Evolutionary conservation across 1,140 invertebrate species (phyloP), one percentile per base, ranked within the genome.

Genomic region (Bombus balteatus): DNA sequence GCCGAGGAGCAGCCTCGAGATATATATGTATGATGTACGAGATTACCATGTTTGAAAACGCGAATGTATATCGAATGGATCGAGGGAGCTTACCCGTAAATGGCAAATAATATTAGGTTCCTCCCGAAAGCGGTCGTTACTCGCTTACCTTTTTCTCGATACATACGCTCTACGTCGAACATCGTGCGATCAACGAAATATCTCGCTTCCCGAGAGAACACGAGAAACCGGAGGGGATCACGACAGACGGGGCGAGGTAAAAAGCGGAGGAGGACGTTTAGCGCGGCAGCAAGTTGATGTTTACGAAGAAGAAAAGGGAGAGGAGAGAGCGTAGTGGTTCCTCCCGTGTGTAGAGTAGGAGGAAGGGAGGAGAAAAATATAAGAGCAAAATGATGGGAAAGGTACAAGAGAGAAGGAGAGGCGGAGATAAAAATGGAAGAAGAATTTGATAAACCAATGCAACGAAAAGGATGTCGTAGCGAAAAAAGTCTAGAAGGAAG

Each of bases 401-500:
- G 34, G 39, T 39, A 28, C 41, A 66, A 47, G 37, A 32, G 37
- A 6, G n/a, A 22, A 25, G 13, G 41, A 47, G 18, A 22, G 6
- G 10, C 32, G 37, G 32, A 12, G 75, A n/a, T 10, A 5, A 28
- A 13, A 22, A 25, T 47, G 59, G 66, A 12, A 28, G 59, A 53
- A 62, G 12, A 41, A 47, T 28, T 37, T 22, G 66, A 66, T 74
- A 53, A 88, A 25, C 87, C 59, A 81, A 73, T 22, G 72, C 84
- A 89, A 83, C 88, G 88, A 89, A 83, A 62, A 62, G 32, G 53
- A 84, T 65, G 62, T 70, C n/a, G 28, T 88, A 25, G 68, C 39
- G 53, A 34, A 3, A 28, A 37, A 68, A 41, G 47, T 41, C 32
- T 18, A 9, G 22, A 75, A 62, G 47, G 39, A 32, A 34, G 18